phyloP scores from a whole-genome alignment of 2,888 invertebrate species.

The Panopea generosa region DNA sequence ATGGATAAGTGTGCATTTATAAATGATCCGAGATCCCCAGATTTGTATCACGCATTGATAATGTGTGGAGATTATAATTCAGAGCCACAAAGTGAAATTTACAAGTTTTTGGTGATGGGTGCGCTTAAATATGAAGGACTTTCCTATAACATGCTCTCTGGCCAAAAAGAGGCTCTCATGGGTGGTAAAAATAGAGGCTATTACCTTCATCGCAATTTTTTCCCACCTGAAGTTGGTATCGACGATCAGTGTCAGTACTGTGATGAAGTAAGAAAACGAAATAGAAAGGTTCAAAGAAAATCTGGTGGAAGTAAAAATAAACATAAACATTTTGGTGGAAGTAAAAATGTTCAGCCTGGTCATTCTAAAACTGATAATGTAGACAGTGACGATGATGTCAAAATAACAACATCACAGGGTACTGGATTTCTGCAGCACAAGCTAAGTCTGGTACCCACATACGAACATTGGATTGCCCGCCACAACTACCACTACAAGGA shows the following conservation, averaged over 20 bases:
- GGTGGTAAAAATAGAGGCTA: not conserved
- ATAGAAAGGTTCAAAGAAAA: not conserved
- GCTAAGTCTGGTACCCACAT: conserved; percentile 90
- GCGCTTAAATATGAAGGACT: conserved; percentile 86
- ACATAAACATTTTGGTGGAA: not conserved
- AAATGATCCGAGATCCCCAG: not conserved
- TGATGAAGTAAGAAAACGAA: conserved; percentile 2
- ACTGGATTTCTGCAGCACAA: conserved; percentile 89
- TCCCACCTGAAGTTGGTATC: conserved; percentile 85
- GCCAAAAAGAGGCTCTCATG: conserved; percentile 77
- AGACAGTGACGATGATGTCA: not conserved
- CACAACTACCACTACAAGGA: conserved; percentile 85
- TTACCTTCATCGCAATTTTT: conserved; percentile 66
- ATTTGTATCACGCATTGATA: conserved; percentile 91
- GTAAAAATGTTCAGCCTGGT: not conserved
- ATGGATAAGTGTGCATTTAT: conserved; percentile 89
- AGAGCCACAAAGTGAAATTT: conserved; percentile 90
- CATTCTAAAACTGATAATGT: not conserved
- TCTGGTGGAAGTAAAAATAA: not conserved
- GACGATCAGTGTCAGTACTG: conserved; percentile 86
- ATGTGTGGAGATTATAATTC: conserved; percentile 98
- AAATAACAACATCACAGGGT: conserved; percentile 86
- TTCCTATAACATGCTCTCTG: conserved; percentile 81
- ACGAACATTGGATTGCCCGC: conserved; percentile 86
- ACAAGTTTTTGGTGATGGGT: conserved; percentile 90